These are phyloP conservation scores for Chauna torquata DNA, from an alignment of 2,113 vertebrate genomes.

Conservation along the genomic window DNA sequence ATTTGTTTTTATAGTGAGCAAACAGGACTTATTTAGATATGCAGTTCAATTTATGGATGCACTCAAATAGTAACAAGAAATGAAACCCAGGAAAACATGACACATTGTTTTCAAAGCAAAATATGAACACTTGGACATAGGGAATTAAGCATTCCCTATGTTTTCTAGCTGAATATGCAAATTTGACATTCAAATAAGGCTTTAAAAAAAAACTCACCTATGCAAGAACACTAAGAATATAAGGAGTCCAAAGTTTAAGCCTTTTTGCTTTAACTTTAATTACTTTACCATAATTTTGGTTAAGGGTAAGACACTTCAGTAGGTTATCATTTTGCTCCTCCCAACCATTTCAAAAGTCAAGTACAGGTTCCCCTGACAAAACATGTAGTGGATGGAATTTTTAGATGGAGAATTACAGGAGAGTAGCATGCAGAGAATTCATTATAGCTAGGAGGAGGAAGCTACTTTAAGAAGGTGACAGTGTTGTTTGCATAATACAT, in stretches of 20 bases:
- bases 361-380: constrained; percentile 36
- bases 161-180: constrained; percentile 21
- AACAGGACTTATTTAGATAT: not conserved
- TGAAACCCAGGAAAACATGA: not conserved
- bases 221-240: not conserved
- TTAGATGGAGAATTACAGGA: constrained; percentile 35
- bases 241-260: constrained; percentile 6
- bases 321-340: constrained; percentile 46
- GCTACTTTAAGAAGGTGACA: constrained; percentile 1
- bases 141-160: constrained; percentile 10
- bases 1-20: not conserved
- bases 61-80: not conserved
- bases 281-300: constrained; percentile 35
- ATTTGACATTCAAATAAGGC: constrained; percentile 47
- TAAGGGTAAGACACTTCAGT: constrained; percentile 35
- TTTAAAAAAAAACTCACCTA: not conserved
- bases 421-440: constrained; percentile 29
- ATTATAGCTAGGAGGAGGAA: not conserved
- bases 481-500: not conserved
- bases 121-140: not conserved
- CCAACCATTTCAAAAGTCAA: constrained; percentile 36
- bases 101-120: not conserved
- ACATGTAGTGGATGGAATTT: not conserved
- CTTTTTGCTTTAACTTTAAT: constrained; percentile 48
- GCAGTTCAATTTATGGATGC: not conserved